Conservation (phyloP, 1,140 invertebrate genomes). For the Hyles euphorbiae region DNA sequence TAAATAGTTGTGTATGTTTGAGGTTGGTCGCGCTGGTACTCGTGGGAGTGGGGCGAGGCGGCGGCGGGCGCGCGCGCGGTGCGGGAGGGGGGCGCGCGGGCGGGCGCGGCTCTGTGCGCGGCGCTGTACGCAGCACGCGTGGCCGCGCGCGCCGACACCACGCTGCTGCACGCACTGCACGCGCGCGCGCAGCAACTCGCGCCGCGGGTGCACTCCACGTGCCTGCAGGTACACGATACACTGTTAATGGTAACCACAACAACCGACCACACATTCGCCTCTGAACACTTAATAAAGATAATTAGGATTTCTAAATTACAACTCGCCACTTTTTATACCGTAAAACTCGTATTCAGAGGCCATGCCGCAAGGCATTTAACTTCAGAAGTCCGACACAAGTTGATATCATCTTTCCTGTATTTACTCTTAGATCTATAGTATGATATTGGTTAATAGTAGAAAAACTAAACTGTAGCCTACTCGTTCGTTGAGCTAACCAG, state of each 20-base stretch:
- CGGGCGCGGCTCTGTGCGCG: conserved; percentile 19
- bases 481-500: too few species aligned
- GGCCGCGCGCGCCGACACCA: conserved; percentile 17
- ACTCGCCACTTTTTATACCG: background rate
- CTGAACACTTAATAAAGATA: background rate
- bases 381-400: too few species aligned
- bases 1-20: too few species aligned
- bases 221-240: background rate
- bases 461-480: too few species aligned
- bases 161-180: conserved; percentile 23
- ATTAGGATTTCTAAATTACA: background rate
- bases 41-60: conserved; percentile 56
- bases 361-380: too few species aligned
- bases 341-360: background rate
- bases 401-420: too few species aligned
- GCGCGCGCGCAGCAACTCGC: conserved; percentile 23
- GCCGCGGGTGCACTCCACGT: conserved; percentile 17
- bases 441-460: too few species aligned
- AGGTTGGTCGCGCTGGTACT: conserved; percentile 55
- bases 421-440: too few species aligned
- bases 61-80: conserved; percentile 23
- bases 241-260: background rate
- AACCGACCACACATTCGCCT: background rate
- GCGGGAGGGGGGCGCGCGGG: conserved; percentile 12
- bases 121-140: conserved; percentile 34